Evolutionary conservation across 2,888 invertebrate genomes (phyloP), one percentile per base, ranked within the genome.

Genomic region (Ophion obscuratus): DNA sequence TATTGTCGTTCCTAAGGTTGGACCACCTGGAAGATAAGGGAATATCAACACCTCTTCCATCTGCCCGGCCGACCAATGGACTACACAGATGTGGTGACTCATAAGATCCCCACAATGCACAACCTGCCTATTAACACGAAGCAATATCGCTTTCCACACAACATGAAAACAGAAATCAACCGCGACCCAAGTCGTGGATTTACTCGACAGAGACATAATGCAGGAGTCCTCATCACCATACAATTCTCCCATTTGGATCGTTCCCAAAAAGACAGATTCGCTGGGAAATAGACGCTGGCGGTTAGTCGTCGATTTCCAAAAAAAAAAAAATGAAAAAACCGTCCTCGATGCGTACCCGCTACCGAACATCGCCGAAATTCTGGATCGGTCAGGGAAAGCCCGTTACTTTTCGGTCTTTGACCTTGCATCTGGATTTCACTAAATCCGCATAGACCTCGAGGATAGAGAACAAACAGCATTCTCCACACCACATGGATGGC

Each of bases 191-290:
- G 75, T 83, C 6, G 62, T 40, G 17, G 79, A 79, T 24, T 64
- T 73, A 11, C 53, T 83, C 11, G 61, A 83, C 9, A 24, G 83
- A 47, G 88, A 87, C 31, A 82, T 90, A 31, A 87, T 89, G 14
- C 67, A 84, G 70, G 86, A 83, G 7, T 90, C 90, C 0, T 76
- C 75, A 6, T 89, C 89, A 20, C 92, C 92, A 0, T 94, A 90
- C 89, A 87, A 90, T 10, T 87, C 90, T 3, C 93, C 93, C 0
- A 87, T 93, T 6, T 90, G 93, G 2, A 77, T 94, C 1, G 92
- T 92, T 0, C 88, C 87, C 17, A 94, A 93, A 84, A 92, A 91
- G 83, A 87, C 20, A 0, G 88, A 92, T 81, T 76, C 83, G 0
- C 27, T 67, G 1, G 88, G 88, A 2, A 86, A 83, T 59, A 87